phyloP scores from a whole-genome alignment of 2,888 invertebrate species.

The Xestia sexstrigata region DNA sequence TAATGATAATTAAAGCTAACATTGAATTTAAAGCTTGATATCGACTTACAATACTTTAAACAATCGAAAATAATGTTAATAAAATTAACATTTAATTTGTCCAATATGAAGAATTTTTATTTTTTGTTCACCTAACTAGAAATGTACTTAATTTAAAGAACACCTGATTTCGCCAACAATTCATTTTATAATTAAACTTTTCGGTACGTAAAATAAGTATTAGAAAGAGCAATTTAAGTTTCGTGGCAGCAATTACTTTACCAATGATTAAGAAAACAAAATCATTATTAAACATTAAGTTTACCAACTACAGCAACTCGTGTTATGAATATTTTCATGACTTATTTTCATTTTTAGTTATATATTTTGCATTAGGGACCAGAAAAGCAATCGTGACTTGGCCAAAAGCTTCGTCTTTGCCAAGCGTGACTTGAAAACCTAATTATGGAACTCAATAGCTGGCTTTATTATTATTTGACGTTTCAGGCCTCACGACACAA shows the following conservation, averaged over 20 bases:
- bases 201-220: background rate
- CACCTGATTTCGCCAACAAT: conserved; percentile 52
- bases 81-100: conserved; percentile 53
- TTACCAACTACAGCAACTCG: conserved; percentile 30
- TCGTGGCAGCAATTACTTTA: background rate
- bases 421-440: conserved; percentile 60
- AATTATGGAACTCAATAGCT: conserved; percentile 48
- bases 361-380: conserved; percentile 55
- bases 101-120: conserved; percentile 38
- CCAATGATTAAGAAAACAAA: background rate
- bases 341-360: conserved; percentile 54
- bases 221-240: background rate
- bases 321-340: conserved; percentile 49
- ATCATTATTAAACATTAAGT: conserved; percentile 1
- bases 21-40: conserved; percentile 90
- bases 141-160: conserved; percentile 46
- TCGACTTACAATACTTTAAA: conserved; percentile 81
- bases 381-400: conserved; percentile 50
- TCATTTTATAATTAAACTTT: background rate
- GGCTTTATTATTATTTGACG: conserved; percentile 53
- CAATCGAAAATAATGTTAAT: conserved; percentile 65
- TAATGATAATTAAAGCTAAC: conserved; percentile 89
- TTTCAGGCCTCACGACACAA: conserved; percentile 24
- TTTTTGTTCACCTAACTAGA: conserved; percentile 45
- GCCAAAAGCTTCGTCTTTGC: conserved; percentile 15